Evolutionary conservation across 1,140 invertebrate genomes (phyloP), one percentile per base, ranked within the genome.

Genomic region (Nasonia longicornis): DNA sequence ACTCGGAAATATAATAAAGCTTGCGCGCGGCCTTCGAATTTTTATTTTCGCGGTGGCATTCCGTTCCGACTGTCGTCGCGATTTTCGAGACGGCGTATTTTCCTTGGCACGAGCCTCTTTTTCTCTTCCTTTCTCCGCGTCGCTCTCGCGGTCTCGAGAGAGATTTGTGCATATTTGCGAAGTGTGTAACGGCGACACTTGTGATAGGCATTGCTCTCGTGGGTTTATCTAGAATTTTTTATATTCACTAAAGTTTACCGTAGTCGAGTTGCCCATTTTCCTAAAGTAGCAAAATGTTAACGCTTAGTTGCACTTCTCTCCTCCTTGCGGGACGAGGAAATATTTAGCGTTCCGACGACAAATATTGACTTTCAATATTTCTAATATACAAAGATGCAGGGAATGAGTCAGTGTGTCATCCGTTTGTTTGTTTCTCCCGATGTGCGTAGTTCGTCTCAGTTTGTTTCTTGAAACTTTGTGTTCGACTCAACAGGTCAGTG

Each of bases 281-380:
- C 26, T 26, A 26, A 38, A 38, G 35, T 38, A 38, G 35, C 35
- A 7, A 38, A 7, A 38, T 38, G 0, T 38, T 38, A 38, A 26
- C 26, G 26, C 26, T 26, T 26, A 26, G 31, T 35, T 35, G 4
- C 31, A 35, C 4, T 35, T 35, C 31, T 35, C 31, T 4, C 3
- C 3, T 35, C 31, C 31, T 35, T 42, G 38, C 26, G 26, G 7
- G 7, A 42, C 0, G 8, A 42, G 16, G 16, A 58, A 58, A 58
- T 67, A 67, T 67, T 67, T 67, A 67, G 64, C 6, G 8, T 67
- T 12, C 12, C 22, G 26, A 67, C 12, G 64, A 29, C 14, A 29
- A 67, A 67, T 67, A 67, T 67, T 67, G 22, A 26, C 64, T 67
- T 31, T 26, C 6, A 67, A 67, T 67, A 67, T 12, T 29, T 67